A percentile compares a stretch with the other conserved stretches of the same genome.
Conservation (phyloP, 64 coral and sea anemone species). For the Montipora foliosa region DNA sequence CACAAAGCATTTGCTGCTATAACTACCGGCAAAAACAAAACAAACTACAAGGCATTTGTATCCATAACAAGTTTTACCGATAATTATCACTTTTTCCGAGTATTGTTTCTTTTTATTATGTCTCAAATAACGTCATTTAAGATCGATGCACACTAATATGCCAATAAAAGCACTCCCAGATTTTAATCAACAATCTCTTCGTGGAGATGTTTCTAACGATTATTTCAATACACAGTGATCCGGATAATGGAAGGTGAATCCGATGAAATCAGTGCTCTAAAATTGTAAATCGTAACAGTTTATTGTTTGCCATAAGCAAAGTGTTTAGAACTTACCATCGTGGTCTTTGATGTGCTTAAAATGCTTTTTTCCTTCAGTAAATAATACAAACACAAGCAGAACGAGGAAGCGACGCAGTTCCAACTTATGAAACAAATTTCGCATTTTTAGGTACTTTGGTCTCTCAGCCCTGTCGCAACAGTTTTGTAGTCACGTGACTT, state of each 20-base stretch:
- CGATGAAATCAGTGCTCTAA: not conserved
- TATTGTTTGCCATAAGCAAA: not conserved
- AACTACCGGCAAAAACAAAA: no score
- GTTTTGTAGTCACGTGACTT: conserved; percentile 18
- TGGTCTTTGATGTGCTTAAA: not conserved
- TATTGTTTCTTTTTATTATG: not conserved
- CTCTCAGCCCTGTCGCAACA: not conserved
- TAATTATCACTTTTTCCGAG: not conserved
- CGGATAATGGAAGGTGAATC: not conserved
- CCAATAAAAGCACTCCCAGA: not conserved
- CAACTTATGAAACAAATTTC: not conserved
- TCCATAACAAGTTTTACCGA: not conserved
- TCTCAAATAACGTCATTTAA: not conserved
- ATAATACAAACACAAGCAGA: not conserved
- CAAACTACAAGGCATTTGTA: not conserved
- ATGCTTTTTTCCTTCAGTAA: conserved; percentile 7
- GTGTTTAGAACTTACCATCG: conserved; percentile 10
- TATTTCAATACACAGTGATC: not conserved
- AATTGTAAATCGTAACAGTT: not conserved
- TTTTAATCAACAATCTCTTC: not conserved
- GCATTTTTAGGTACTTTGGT: conserved; percentile 17
- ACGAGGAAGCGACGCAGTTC: not conserved
- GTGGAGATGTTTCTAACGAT: no score
- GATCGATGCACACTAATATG: not conserved
- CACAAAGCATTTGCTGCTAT: no score